Evolutionary conservation across 2,113 vertebrate species (phyloP).

Genomic region (Sturnira hondurensis): DNA sequence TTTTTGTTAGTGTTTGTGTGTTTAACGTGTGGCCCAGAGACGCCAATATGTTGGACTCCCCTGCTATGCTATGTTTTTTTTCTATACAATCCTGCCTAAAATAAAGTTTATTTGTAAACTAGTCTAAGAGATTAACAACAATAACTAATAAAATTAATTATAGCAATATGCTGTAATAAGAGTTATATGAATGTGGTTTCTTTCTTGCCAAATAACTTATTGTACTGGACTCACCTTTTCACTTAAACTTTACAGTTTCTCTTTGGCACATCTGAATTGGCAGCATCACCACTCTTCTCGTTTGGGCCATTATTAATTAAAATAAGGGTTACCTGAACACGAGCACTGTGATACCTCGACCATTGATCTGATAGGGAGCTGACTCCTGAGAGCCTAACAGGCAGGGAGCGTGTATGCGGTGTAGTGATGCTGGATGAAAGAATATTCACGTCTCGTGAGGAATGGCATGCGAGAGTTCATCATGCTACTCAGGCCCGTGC

Average conservation of each 20-base stretch:
- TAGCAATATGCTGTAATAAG: background rate
- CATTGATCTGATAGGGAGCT: background rate
- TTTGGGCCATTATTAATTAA: background rate
- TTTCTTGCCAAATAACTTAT: background rate
- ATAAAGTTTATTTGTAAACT: background rate
- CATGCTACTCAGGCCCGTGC: background rate
- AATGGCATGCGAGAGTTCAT: background rate
- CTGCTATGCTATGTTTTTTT: background rate
- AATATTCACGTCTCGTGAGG: background rate
- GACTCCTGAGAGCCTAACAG: background rate
- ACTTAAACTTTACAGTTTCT: background rate
- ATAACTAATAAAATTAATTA: background rate
- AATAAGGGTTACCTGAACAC: background rate
- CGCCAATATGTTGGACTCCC: too few relatives aligned
- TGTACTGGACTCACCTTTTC: background rate
- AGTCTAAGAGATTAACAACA: background rate
- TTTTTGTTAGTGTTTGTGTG: too few relatives aligned
- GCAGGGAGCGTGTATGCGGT: background rate
- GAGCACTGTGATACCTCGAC: background rate
- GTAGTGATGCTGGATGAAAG: background rate
- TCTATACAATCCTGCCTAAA: background rate
- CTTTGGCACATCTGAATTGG: background rate
- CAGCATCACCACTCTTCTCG: background rate
- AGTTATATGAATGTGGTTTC: background rate
- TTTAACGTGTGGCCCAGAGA: too few relatives aligned